Conservation (phyloP, 1,140 invertebrate species). For the Lordiphosa mommai region DNA sequence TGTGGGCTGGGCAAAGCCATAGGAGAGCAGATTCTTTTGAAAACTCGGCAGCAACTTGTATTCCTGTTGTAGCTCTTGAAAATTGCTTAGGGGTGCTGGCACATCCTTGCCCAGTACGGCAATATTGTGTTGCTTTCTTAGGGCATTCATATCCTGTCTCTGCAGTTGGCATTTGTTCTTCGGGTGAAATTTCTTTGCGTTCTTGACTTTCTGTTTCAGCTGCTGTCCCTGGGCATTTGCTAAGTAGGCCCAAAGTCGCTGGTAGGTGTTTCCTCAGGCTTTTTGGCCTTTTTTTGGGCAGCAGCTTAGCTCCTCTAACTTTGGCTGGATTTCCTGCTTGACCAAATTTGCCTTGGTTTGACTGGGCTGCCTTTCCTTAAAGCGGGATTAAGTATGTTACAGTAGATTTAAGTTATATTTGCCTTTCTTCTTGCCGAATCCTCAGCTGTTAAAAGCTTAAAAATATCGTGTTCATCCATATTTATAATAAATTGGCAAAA, state of each 20-base stretch:
- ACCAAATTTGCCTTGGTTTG: neutral
- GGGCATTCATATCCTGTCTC: conserved; percentile 16
- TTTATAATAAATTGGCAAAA: conserved; percentile 5
- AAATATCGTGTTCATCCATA: conserved; percentile 70
- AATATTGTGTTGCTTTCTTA: conserved; percentile 88
- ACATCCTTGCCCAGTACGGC: conserved; percentile 88
- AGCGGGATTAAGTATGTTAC: neutral
- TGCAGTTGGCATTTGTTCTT: conserved; percentile 36
- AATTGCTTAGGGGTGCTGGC: conserved; percentile 87
- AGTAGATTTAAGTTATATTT: neutral
- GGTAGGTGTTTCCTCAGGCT: neutral
- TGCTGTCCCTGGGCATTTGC: neutral
- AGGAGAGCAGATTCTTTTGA: conserved; percentile 86
- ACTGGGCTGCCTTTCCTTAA: neutral
- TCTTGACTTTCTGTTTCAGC: conserved; percentile 25
- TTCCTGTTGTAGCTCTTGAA: conserved; percentile 83
- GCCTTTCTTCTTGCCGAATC: conserved; percentile 48
- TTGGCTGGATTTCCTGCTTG: neutral
- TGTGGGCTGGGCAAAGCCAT: conserved; percentile 90
- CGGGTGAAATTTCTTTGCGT: conserved; percentile 26
- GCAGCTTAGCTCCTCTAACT: neutral
- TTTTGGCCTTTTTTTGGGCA: conserved; percentile 9
- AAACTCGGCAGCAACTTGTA: conserved; percentile 84
- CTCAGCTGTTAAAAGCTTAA: conserved; percentile 54
- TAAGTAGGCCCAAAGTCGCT: conserved; percentile 46